A percentile compares a stretch with the other conserved stretches of the same genome.
These are phyloP conservation scores for Nannospalax galili DNA, from an alignment of 2,113 vertebrate species.

Conservation along the genomic window DNA sequence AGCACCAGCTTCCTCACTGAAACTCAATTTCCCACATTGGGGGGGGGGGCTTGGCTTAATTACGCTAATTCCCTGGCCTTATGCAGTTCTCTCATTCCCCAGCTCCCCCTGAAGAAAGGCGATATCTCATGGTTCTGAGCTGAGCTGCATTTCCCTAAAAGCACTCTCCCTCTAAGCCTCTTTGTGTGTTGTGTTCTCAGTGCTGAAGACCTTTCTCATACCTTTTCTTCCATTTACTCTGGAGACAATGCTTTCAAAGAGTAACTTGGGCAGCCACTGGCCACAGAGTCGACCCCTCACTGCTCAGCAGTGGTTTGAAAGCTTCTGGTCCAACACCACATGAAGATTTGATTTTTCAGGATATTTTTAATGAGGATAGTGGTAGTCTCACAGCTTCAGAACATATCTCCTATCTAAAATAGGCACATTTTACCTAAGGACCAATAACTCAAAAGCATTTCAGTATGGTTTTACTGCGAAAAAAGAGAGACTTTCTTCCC, in stretches of 20 bases:
- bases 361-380: conserved; percentile 60
- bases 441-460: conserved; percentile 39
- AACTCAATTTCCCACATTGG: neutral
- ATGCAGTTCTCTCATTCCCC: neutral
- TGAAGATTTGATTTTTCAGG: conserved; percentile 58
- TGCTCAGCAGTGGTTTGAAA: conserved; percentile 59
- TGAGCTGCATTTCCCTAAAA: conserved; percentile 27
- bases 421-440: conserved; percentile 19
- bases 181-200: conserved; percentile 9
- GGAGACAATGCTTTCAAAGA: conserved; percentile 67
- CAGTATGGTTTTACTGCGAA: neutral
- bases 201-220: neutral
- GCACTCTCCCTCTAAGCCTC: neutral
- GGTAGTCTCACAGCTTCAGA: conserved; percentile 31
- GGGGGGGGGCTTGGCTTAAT: neutral
- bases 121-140: neutral
- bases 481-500: neutral
- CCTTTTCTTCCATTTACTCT: conserved; percentile 24
- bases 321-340: neutral
- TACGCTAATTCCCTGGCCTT: neutral
- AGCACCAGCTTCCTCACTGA: neutral
- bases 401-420: neutral
- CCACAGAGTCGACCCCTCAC: conserved; percentile 29
- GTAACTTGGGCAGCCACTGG: neutral
- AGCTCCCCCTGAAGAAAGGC: neutral